Base-by-base conservation (phyloP, 2,888 invertebrate species). In the Campoplex capitator region DNA sequence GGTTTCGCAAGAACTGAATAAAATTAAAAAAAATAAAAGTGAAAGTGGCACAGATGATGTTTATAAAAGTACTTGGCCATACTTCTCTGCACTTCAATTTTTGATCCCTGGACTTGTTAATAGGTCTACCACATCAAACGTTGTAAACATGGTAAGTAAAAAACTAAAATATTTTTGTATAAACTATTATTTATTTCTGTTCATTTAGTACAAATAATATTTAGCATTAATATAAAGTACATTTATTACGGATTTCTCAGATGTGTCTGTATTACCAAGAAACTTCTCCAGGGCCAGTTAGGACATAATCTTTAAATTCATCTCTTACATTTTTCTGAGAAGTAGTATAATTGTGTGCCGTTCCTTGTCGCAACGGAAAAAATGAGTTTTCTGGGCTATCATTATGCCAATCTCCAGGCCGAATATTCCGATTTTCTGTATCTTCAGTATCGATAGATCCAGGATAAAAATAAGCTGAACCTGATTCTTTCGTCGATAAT, bases 21-120 rank as follows among this genome's bases (percentile, higher is more conserved):
- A 48, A 51, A 8, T 51, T 13, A 74, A 65, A 54, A 74, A 65
- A 76, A 38, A 38, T 0, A 83, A 74, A 83, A 67, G 73, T 42
- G 56, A 56, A 83, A 76, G 58, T 70, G 70, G 65, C 32, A 65
- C 78, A 23, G 48, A 78, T 35, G 68, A 78, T 68, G 67, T 78
- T 28, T 78, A 78, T 28, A 32, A 18, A 35, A 62, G 62, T 11
- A 68, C 35, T 62, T 75, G 75, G 75, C 75, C 58, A 42, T 62
- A 62, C 45, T 75, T 75, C 56, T 75, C 51, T 45, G 71, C 71
- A 38, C 71, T 48, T 51, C 23, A 71, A 45, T 70, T 42, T 70
- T 45, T 70, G n/a, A 42, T 70, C 7, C 68, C 68, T 13, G 45
- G 23, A 45, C 68, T 42, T 18, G 11, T 45, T 45, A 23, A 70